Percentiles rank a stretch among this genome's conserved stretches.
phyloP scores from a whole-genome alignment of 2,888 invertebrate genomes.

The Acronicta leporina region DNA sequence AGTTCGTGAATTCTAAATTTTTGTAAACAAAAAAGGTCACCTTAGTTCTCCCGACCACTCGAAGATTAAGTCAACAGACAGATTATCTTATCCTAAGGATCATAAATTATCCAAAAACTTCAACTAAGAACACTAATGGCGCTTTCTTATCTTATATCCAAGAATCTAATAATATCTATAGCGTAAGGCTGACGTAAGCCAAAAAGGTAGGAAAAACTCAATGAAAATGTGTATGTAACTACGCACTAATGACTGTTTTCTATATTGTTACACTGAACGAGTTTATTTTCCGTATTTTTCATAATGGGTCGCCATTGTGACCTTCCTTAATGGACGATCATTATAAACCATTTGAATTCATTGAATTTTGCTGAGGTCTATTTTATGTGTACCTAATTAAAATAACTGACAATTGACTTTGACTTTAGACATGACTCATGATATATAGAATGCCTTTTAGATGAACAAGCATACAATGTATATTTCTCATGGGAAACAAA shows the following conservation, averaged over 20 bases:
- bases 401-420: no score
- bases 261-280: constrained; percentile 17
- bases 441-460: no score
- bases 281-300: constrained; percentile 14
- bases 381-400: no score
- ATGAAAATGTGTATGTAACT: constrained; percentile 37
- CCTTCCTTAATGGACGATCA: constrained; percentile 9
- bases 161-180: no score
- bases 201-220: constrained; percentile 21
- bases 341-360: no score
- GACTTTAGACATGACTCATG: no score
- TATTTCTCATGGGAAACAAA: no score
- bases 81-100: not conserved
- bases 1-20: no score
- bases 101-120: constrained; percentile 9
- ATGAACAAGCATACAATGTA: no score
- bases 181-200: constrained; percentile 24
- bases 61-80: not conserved
- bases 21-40: no score
- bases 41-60: no score
- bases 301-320: constrained; percentile 6
- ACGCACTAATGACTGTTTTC: constrained; percentile 31
- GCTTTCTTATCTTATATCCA: constrained; percentile 14
- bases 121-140: constrained; percentile 21
- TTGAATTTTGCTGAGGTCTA: no score